These are phyloP conservation scores for Amblyraja radiata DNA, from an alignment of 2,797 vertebrate species.

Conservation along the genomic window DNA sequence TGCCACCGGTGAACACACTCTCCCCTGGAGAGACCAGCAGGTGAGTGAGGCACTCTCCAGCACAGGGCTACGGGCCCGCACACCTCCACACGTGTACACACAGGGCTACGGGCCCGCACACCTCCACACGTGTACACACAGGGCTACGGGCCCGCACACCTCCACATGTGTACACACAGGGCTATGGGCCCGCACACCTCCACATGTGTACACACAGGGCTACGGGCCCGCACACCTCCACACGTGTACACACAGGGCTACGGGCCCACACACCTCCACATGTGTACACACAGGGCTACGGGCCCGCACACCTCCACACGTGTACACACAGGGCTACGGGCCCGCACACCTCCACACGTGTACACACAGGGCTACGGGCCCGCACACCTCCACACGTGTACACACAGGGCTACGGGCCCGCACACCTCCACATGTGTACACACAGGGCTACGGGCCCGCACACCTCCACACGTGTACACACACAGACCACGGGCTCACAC, in stretches of 20 bases:
- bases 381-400: no score
- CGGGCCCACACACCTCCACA: no score
- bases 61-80: conserved; percentile 4
- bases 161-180: neutral
- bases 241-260: neutral
- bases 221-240: neutral
- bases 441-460: neutral
- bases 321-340: conserved; percentile 11
- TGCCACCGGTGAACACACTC: no score
- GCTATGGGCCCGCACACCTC: neutral
- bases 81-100: conserved; percentile 37
- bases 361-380: no score
- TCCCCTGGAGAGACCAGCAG: no score
- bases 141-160: no score
- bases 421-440: conserved; percentile 45
- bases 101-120: conserved; percentile 25
- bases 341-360: no score
- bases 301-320: no score
- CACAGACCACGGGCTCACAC: conserved; percentile 33
- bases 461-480: conserved; percentile 41
- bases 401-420: no score
- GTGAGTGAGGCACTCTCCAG: no score
- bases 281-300: no score
- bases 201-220: neutral
- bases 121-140: conserved; percentile 35